Conservation (phyloP, 2,797 vertebrate genomes). For the Discoglossus pictus region DNA sequence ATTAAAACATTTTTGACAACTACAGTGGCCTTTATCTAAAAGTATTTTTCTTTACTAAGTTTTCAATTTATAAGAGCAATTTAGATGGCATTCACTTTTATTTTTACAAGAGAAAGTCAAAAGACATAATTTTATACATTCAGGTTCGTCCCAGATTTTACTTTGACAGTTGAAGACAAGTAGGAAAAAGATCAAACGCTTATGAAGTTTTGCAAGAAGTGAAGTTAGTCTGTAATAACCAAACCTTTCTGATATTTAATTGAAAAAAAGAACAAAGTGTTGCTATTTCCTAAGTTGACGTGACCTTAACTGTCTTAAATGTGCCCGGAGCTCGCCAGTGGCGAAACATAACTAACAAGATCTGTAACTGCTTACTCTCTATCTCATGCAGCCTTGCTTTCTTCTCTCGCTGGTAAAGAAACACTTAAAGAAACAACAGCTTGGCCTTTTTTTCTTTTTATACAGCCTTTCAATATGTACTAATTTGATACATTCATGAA, state of each 20-base stretch:
- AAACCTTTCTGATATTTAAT: slow-evolving; percentile 49
- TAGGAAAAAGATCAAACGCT: slow-evolving; percentile 59
- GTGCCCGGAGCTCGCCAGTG: slow-evolving; percentile 50
- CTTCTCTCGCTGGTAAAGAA: slow-evolving; percentile 13
- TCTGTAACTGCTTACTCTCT: slow-evolving; percentile 46
- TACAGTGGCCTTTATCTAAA: no score
- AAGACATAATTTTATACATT: slow-evolving; percentile 59
- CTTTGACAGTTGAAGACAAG: slow-evolving; percentile 55
- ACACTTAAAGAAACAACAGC: slow-evolving; percentile 8
- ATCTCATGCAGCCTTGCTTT: neutral
- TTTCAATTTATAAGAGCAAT: slow-evolving; percentile 61
- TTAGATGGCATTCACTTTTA: slow-evolving; percentile 55
- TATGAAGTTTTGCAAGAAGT: slow-evolving; percentile 58
- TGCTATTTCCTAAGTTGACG: slow-evolving; percentile 57
- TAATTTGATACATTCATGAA: no score
- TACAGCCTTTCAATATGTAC: no score
- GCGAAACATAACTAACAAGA: slow-evolving; percentile 52
- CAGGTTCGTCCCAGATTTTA: slow-evolving; percentile 49
- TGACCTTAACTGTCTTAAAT: slow-evolving; percentile 61
- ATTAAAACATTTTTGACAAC: no score
- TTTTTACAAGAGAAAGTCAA: slow-evolving; percentile 56
- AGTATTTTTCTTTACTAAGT: no score
- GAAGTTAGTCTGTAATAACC: slow-evolving; percentile 58
- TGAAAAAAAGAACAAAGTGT: slow-evolving; percentile 58
- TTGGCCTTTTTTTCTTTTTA: neutral